These are phyloP conservation scores for Conchocele bisecta DNA, from an alignment of 2,888 invertebrate genomes.

Conservation along the genomic window DNA sequence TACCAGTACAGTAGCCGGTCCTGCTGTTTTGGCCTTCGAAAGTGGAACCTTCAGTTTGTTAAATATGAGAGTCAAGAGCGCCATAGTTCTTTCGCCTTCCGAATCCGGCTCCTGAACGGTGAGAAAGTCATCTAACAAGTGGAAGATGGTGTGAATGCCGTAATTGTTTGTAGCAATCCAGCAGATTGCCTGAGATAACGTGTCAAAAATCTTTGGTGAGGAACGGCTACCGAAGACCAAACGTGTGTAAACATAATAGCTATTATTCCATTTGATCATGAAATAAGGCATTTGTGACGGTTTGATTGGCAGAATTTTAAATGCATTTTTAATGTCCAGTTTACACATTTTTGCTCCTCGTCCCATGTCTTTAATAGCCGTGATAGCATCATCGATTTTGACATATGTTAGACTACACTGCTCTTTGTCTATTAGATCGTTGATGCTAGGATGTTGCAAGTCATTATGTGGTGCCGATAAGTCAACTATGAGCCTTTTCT, in stretches of 20 bases:
- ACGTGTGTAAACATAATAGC: slow-evolving; percentile 38
- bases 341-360: slow-evolving; percentile 31
- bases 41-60: slow-evolving; percentile 38
- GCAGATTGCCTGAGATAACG: slow-evolving; percentile 35
- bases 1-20: slow-evolving; percentile 30
- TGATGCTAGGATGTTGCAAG: slow-evolving; percentile 36
- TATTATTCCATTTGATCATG: slow-evolving; percentile 43
- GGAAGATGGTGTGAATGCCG: slow-evolving; percentile 27
- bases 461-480: slow-evolving; percentile 53
- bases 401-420: slow-evolving; percentile 41
- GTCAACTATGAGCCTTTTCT: slow-evolving; percentile 53
- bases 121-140: slow-evolving; percentile 51
- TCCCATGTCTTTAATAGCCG: slow-evolving; percentile 27
- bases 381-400: slow-evolving; percentile 54
- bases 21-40: slow-evolving; percentile 34
- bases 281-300: slow-evolving; percentile 39
- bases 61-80: slow-evolving; percentile 33
- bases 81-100: slow-evolving; percentile 46
- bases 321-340: slow-evolving; percentile 50
- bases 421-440: slow-evolving; percentile 52
- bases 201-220: slow-evolving; percentile 39
- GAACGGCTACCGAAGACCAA: slow-evolving; percentile 44
- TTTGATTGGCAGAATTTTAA: slow-evolving; percentile 36
- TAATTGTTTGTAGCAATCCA: slow-evolving; percentile 49
- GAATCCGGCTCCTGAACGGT: slow-evolving; percentile 15